These are phyloP conservation scores for Drosophila rufa DNA, from an alignment of 1,140 invertebrate genomes.

Conservation along the genomic window DNA sequence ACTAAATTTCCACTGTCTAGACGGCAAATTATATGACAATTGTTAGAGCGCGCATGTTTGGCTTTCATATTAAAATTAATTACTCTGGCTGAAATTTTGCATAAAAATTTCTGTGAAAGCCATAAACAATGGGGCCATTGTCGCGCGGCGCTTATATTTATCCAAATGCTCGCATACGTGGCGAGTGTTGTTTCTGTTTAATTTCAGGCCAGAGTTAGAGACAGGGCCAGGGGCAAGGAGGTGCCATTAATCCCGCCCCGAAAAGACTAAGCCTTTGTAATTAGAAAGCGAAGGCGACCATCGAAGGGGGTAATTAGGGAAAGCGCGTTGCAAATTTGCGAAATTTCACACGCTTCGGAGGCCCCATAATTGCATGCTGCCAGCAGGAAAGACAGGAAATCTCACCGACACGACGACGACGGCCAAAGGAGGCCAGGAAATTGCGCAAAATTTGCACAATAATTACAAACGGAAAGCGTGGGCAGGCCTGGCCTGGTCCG, in stretches of 20 bases:
- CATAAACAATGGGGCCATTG: slow-evolving; percentile 51
- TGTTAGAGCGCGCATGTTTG: slow-evolving; percentile 78
- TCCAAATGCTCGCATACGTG: background rate
- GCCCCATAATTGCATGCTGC: slow-evolving; percentile 51
- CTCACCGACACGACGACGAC: slow-evolving; percentile 24
- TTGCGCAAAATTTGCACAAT: slow-evolving; percentile 65
- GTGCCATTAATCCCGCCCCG: background rate
- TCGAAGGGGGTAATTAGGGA: slow-evolving; percentile 40
- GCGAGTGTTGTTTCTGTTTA: slow-evolving; percentile 32
- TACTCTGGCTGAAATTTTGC: slow-evolving; percentile 67
- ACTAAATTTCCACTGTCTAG: slow-evolving; percentile 85
- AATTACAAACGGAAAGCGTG: slow-evolving; percentile 78
- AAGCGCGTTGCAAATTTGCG: slow-evolving; percentile 39
- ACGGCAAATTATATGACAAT: slow-evolving; percentile 85
- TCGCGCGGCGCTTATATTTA: slow-evolving; percentile 12
- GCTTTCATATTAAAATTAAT: slow-evolving; percentile 84
- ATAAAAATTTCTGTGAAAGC: slow-evolving; percentile 61
- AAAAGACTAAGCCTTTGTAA: slow-evolving; percentile 15
- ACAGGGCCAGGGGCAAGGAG: slow-evolving; percentile 1
- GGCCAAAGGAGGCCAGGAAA: slow-evolving; percentile 49
- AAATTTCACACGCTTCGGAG: slow-evolving; percentile 61
- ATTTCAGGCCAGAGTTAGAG: background rate
- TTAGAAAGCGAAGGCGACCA: slow-evolving; percentile 25
- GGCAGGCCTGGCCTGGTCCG: slow-evolving; percentile 25
- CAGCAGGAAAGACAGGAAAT: slow-evolving; percentile 48